Conservation (phyloP, 2,888 invertebrate genomes). For the Eupithecia exiguata region DNA sequence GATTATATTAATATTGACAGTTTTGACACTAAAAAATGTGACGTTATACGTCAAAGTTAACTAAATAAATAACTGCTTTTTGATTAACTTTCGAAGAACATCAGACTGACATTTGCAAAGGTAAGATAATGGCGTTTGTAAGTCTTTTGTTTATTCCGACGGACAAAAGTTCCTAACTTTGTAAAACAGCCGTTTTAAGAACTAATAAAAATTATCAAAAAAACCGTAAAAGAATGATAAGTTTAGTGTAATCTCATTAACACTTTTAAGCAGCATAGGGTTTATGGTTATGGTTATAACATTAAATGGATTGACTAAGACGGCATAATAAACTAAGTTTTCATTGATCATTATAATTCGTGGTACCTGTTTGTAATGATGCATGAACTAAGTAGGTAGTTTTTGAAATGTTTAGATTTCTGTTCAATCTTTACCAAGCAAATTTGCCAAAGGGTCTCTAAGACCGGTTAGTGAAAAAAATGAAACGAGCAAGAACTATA, state of each 20-base stretch:
- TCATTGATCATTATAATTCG: background rate
- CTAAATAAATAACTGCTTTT: background rate
- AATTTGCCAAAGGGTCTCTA: background rate
- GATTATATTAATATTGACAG: background rate
- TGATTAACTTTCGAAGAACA: background rate
- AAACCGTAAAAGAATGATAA: background rate
- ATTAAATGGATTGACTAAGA: background rate
- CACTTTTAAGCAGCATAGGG: background rate
- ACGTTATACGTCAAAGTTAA: background rate
- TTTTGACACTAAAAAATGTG: background rate
- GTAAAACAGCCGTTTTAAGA: background rate
- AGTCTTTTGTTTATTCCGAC: background rate
- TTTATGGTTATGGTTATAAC: background rate
- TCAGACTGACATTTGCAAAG: background rate
- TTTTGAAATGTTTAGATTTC: background rate
- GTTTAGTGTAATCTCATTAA: conserved; percentile 8
- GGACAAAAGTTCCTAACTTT: background rate
- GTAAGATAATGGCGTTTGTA: no score
- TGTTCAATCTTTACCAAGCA: background rate
- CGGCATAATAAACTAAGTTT: background rate
- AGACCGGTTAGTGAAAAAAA: background rate
- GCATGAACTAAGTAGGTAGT: background rate
- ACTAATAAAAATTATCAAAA: background rate
- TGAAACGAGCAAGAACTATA: background rate
- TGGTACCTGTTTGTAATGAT: background rate